These are phyloP conservation scores for Amphipyra berbera DNA, from an alignment of 2,888 invertebrate species.

Conservation along the genomic window DNA sequence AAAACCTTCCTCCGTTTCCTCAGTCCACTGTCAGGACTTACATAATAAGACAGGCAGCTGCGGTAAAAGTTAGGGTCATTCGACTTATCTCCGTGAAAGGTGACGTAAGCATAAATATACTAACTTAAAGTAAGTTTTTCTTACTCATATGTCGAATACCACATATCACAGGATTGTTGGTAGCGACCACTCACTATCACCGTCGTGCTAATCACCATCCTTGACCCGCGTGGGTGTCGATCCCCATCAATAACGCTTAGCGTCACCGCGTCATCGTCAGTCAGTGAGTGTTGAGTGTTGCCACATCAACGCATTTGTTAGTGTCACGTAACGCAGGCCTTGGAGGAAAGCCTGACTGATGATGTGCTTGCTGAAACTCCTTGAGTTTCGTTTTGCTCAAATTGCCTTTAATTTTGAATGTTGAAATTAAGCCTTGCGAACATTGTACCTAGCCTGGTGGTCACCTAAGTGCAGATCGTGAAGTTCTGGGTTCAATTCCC, in stretches of 20 bases:
- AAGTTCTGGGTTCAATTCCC: slow-evolving; percentile 19
- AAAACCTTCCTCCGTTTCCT: too few relatives aligned
- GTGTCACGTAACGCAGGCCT: slow-evolving; percentile 21
- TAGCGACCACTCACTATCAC: background rate
- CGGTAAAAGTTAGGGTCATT: too few relatives aligned
- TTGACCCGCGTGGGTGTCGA: slow-evolving; percentile 59
- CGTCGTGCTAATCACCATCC: slow-evolving; percentile 39
- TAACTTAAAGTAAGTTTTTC: too few relatives aligned
- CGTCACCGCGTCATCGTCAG: background rate
- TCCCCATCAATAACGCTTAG: slow-evolving; percentile 51
- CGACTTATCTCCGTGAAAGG: background rate
- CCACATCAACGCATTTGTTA: slow-evolving; percentile 32
- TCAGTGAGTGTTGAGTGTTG: slow-evolving; percentile 13
- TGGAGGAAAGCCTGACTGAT: slow-evolving; percentile 42
- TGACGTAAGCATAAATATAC: too few relatives aligned
- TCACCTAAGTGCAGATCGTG: background rate
- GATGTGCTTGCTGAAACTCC: slow-evolving; percentile 21
- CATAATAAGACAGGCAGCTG: too few relatives aligned
- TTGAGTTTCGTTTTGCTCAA: slow-evolving; percentile 1
- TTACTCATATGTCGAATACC: background rate
- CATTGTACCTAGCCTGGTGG: background rate
- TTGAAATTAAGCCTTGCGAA: slow-evolving; percentile 7
- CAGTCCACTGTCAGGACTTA: too few relatives aligned
- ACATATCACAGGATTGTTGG: background rate
- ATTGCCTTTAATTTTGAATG: slow-evolving; percentile 6